phyloP scores from a whole-genome alignment of 1,140 invertebrate species.

The Bombus breviceps region DNA sequence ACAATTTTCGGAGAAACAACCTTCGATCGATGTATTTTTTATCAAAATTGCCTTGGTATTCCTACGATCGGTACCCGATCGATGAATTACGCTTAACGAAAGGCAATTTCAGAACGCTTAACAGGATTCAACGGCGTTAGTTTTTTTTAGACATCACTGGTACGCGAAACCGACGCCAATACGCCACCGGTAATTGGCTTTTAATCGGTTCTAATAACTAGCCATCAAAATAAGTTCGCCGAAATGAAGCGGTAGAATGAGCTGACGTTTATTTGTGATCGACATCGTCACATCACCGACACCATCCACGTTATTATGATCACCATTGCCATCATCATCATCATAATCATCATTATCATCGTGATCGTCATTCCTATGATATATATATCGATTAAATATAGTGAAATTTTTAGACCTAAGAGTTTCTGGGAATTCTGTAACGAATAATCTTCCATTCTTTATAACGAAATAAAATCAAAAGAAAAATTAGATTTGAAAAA shows the following conservation, averaged over 20 bases:
- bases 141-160: not conserved
- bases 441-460: not conserved
- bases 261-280: slow-evolving; percentile 41
- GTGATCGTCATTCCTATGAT: slow-evolving; percentile 52
- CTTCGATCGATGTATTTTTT: not conserved
- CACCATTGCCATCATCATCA: not conserved
- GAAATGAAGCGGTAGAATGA: slow-evolving; percentile 71
- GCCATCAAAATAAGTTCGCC: slow-evolving; percentile 37
- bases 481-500: not conserved
- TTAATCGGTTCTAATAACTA: slow-evolving; percentile 65
- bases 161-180: slow-evolving; percentile 35
- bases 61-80: not conserved
- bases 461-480: not conserved
- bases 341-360: slow-evolving; percentile 10
- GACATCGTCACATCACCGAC: slow-evolving; percentile 39
- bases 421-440: not conserved
- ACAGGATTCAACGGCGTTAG: not conserved
- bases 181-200: slow-evolving; percentile 67
- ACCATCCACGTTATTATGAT: not conserved
- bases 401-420: no score
- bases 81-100: slow-evolving; percentile 5
- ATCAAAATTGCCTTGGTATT: not conserved
- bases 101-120: slow-evolving; percentile 5
- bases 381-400: not conserved
- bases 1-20: not conserved